phyloP scores from a whole-genome alignment of 2,888 invertebrate genomes.

The Allophyes oxyacanthae region DNA sequence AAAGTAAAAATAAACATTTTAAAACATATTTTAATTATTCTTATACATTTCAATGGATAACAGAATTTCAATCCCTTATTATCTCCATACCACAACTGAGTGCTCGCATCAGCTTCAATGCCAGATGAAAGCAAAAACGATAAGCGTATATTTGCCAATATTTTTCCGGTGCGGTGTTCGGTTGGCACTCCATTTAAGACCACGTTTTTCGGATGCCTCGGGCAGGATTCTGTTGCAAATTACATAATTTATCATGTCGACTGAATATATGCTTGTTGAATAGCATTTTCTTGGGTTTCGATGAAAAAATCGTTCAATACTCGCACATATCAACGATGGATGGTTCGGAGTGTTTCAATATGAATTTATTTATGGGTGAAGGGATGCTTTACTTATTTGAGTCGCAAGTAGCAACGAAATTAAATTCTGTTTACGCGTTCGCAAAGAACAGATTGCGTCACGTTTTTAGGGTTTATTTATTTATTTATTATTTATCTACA shows the following conservation, averaged over 20 bases:
- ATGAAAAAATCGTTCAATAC: constrained; percentile 53
- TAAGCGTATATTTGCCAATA: constrained; percentile 28
- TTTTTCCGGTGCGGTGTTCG: constrained; percentile 27
- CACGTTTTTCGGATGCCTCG: constrained; percentile 48
- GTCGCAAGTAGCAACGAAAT: too few relatives aligned
- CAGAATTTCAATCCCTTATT: neutral
- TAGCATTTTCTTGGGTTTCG: constrained; percentile 62
- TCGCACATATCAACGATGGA: constrained; percentile 39
- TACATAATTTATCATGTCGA: constrained; percentile 79
- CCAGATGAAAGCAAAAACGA: constrained; percentile 18
- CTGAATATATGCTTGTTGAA: constrained; percentile 68
- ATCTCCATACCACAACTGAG: neutral
- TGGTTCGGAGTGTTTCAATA: constrained; percentile 58
- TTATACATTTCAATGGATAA: too few relatives aligned
- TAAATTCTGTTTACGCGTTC: neutral
- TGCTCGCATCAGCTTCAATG: neutral
- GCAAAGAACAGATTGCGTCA: neutral
- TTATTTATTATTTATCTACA: too few relatives aligned
- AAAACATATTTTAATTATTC: too few relatives aligned
- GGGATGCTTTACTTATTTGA: neutral
- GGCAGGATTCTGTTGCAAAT: constrained; percentile 71
- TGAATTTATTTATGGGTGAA: constrained; percentile 54
- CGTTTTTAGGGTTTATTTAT: too few relatives aligned
- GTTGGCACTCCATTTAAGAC: constrained; percentile 47
- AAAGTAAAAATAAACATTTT: too few relatives aligned